Evolutionary conservation across 2,113 vertebrate species (phyloP).

Genomic region (Motacilla tschutschensis): DNA sequence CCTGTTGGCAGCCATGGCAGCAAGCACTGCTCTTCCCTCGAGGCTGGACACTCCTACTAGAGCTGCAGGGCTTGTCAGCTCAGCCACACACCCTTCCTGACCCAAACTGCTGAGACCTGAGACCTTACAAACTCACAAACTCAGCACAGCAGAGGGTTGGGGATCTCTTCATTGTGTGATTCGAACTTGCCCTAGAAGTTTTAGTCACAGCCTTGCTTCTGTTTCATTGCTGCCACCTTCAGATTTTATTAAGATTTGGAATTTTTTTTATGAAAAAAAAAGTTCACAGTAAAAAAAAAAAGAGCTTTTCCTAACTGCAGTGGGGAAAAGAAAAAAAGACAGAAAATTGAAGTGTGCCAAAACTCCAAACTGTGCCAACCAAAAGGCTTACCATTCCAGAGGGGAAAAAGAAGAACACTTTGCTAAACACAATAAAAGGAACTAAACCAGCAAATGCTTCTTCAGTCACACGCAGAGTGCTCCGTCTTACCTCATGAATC

Average conservation of each 20-base stretch:
- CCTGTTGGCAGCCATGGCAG: neutral
- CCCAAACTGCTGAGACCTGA: accelerated
- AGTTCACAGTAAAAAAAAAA: neutral
- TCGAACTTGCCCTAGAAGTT: neutral
- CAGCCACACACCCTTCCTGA: neutral
- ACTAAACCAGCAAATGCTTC: neutral
- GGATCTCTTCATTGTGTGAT: neutral
- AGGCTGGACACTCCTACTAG: neutral
- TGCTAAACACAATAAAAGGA: slow-evolving; percentile 11
- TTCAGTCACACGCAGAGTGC: neutral
- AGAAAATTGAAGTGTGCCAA: neutral
- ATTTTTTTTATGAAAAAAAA: neutral
- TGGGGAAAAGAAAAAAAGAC: neutral
- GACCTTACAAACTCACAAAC: neutral
- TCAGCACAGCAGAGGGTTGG: neutral
- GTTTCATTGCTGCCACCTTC: slow-evolving; percentile 40
- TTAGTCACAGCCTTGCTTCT: neutral
- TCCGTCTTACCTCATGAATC: neutral
- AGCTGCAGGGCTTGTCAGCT: neutral
- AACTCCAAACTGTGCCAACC: slow-evolving; percentile 3
- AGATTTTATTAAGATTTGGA: slow-evolving; percentile 38
- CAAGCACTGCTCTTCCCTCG: neutral
- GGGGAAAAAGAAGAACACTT: neutral
- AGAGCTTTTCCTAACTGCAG: neutral
- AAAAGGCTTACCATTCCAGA: slow-evolving; percentile 22